Conservation (phyloP, 2,797 vertebrate genomes). For the Rhinatrema bivittatum region DNA sequence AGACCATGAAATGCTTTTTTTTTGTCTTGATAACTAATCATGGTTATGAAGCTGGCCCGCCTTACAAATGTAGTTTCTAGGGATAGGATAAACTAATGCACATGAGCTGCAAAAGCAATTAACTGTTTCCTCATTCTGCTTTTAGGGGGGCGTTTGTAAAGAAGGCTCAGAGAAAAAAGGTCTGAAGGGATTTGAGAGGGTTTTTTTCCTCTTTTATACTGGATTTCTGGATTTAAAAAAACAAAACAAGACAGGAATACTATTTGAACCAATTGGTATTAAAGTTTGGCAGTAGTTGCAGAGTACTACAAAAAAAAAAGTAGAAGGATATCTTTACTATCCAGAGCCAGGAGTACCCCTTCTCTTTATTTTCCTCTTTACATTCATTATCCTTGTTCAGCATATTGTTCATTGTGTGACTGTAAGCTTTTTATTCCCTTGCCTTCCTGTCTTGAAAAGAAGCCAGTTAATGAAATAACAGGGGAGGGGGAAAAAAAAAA, state of each 20-base stretch:
- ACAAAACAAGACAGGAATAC: neutral
- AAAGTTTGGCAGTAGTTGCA: constrained; percentile 1
- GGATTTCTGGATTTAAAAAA: neutral
- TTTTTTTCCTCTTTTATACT: too few relatives aligned
- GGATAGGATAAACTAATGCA: neutral
- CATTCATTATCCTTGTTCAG: constrained; percentile 20
- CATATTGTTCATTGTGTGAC: constrained; percentile 9
- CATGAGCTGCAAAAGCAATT: neutral
- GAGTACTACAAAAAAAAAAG: constrained; percentile 18
- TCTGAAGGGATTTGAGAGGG: neutral
- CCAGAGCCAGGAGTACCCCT: constrained; percentile 9
- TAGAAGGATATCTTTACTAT: constrained; percentile 13
- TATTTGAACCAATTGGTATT: constrained; percentile 8
- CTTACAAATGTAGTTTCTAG: constrained; percentile 6
- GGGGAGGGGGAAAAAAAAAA: constrained; percentile 3
- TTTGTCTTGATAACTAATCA: constrained; percentile 3
- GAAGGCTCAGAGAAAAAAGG: neutral
- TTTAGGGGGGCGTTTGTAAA: constrained; percentile 1
- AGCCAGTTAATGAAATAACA: constrained; percentile 9
- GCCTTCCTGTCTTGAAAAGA: constrained; percentile 19
- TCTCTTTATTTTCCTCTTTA: neutral
- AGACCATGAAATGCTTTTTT: constrained; percentile 7
- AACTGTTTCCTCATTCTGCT: constrained; percentile 3
- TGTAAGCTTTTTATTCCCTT: constrained; percentile 8
- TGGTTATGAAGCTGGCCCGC: neutral